Percentiles rank a stretch among this genome's conserved stretches.
Evolutionary conservation across 2,113 vertebrate species (phyloP).

Genomic region (Pseudorectes ferrugineus): DNA sequence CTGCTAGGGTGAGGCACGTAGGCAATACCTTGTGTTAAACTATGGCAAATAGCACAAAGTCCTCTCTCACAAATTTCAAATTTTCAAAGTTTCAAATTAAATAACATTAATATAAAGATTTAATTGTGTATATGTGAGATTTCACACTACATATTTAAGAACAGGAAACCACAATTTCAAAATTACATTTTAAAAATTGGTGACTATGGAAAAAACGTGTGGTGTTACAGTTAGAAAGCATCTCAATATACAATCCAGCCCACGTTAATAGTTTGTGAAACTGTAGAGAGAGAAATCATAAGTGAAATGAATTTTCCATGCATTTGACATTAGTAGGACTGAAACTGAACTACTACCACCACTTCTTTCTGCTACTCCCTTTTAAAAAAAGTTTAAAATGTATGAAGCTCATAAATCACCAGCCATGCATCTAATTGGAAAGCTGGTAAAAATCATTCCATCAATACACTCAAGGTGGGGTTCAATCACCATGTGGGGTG

Average conservation of each 20-base stretch:
- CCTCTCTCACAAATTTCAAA: background rate
- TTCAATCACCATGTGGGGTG: background rate
- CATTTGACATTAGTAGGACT: background rate
- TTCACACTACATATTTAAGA: background rate
- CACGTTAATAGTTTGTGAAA: background rate
- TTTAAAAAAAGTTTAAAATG: background rate
- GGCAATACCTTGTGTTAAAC: background rate
- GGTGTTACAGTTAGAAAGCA: background rate
- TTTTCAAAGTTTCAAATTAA: background rate
- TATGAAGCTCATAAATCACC: background rate
- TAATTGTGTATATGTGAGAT: background rate
- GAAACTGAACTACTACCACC: background rate
- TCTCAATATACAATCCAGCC: background rate
- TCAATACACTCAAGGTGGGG: background rate
- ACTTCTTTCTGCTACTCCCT: background rate
- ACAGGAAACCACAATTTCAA: background rate
- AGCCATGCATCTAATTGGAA: background rate
- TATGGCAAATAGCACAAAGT: background rate
- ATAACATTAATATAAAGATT: background rate
- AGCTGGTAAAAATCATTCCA: background rate
- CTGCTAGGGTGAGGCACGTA: background rate
- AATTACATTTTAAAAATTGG: background rate
- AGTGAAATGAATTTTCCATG: background rate
- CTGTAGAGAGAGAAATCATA: background rate
- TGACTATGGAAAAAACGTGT: background rate